A percentile compares a stretch with the other conserved stretches of the same genome.
phyloP scores from a whole-genome alignment of 2,797 vertebrate genomes.

The Ibycter americanus region DNA sequence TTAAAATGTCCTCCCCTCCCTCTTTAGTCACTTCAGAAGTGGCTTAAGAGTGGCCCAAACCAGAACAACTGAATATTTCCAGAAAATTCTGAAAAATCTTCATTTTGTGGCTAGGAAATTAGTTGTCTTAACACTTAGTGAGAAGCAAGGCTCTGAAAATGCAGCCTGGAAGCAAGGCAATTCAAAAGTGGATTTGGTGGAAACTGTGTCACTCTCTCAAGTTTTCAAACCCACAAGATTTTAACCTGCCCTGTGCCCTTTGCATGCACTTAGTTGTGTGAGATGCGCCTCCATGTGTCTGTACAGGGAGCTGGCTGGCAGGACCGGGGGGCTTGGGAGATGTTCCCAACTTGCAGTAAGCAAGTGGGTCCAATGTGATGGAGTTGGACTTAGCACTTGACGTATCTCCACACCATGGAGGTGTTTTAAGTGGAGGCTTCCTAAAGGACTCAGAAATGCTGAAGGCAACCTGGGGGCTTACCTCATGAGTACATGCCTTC shows the following conservation, averaged over 20 bases:
- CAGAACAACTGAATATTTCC: not conserved
- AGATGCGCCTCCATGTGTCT: not conserved
- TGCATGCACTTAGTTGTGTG: not conserved
- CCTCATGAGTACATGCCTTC: not conserved
- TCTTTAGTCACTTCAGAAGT: not conserved
- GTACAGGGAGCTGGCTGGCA: not conserved
- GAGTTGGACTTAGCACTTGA: not conserved
- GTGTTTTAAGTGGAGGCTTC: not conserved
- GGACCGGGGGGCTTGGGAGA: rapidly evolving
- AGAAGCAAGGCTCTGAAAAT: not conserved
- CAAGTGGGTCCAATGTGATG: not conserved
- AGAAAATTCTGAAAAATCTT: not conserved
- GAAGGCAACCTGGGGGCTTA: not conserved
- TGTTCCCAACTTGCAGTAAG: not conserved
- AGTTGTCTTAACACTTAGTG: not conserved
- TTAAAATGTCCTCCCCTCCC: not conserved
- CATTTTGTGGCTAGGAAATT: not conserved
- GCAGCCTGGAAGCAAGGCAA: not conserved
- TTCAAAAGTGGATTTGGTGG: not conserved
- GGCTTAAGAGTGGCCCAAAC: not conserved
- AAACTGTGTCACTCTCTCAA: not conserved
- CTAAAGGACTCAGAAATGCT: not conserved
- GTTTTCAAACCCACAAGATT: not conserved
- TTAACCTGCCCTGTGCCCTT: not conserved
- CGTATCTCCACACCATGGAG: not conserved